Conservation (phyloP, 2,113 vertebrate genomes). For the Clarias batrachus region DNA sequence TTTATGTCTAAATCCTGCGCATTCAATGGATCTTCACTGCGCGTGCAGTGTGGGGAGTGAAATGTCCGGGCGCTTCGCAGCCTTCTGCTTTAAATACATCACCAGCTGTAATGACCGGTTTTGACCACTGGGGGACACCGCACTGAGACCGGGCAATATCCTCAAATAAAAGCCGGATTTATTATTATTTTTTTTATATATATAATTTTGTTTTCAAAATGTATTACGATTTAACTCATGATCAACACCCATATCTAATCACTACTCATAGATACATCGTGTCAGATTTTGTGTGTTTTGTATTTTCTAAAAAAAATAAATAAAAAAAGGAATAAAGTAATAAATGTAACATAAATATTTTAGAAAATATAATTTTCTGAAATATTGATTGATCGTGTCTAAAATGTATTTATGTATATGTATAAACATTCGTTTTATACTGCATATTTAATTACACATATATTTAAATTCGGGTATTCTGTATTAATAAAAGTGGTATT, state of each 20-base stretch:
- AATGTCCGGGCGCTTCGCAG: slow-evolving; percentile 38
- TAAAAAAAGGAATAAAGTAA: too few relatives aligned
- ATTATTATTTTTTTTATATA: too few relatives aligned
- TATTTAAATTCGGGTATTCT: too few relatives aligned
- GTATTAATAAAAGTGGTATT: too few relatives aligned
- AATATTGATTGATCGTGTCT: too few relatives aligned
- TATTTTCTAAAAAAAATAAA: too few relatives aligned
- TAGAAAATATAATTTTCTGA: too few relatives aligned
- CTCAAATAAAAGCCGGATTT: not conserved
- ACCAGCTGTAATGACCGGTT: not conserved
- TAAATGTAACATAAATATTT: too few relatives aligned
- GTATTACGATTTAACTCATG: not conserved
- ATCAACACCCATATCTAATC: not conserved
- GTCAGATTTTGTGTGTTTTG: not conserved
- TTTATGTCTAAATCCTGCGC: slow-evolving; percentile 25
- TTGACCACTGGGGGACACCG: slow-evolving; percentile 48
- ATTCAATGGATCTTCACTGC: slow-evolving; percentile 26
- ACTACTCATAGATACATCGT: not conserved
- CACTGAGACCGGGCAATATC: slow-evolving; percentile 51
- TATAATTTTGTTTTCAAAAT: not conserved
- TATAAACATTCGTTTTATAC: not conserved
- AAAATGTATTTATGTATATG: not conserved
- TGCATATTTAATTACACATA: too few relatives aligned
- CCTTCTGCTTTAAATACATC: slow-evolving; percentile 51
- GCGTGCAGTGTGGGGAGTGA: slow-evolving; percentile 53